These are phyloP conservation scores for Hybognathus amarus DNA, from an alignment of 2,797 vertebrate species.

Conservation along the genomic window DNA sequence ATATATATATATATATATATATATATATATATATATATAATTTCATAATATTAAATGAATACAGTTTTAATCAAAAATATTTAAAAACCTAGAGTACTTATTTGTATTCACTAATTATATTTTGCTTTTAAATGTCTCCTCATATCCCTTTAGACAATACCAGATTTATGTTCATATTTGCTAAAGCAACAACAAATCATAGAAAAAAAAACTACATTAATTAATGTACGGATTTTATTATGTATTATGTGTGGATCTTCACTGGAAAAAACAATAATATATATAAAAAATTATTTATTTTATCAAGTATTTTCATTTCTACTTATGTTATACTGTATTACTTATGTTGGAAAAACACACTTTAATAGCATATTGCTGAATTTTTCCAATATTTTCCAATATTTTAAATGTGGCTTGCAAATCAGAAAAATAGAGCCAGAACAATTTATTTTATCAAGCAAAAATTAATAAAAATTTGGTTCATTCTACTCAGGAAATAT, in stretches of 20 bases:
- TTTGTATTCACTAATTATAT: neutral
- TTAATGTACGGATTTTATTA: too few species aligned
- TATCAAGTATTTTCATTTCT: too few species aligned
- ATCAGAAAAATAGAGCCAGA: too few species aligned
- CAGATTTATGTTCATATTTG: neutral
- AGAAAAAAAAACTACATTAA: neutral
- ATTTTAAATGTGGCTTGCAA: neutral
- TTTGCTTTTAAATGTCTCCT: neutral
- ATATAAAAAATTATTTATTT: too few species aligned
- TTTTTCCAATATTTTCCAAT: too few species aligned
- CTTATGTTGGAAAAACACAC: neutral
- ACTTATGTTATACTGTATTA: too few species aligned
- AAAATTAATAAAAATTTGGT: fast-evolving
- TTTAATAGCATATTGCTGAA: neutral
- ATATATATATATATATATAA: too few species aligned
- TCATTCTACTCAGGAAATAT: neutral
- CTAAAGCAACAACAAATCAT: neutral
- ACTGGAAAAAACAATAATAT: neutral
- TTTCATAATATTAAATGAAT: neutral
- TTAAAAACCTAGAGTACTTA: neutral
- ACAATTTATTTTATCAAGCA: too few species aligned
- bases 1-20: too few species aligned
- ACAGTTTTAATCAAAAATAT: neutral
- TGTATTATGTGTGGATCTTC: too few species aligned
- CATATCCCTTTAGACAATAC: too few species aligned